Percentiles rank a stretch among this genome's conserved stretches.
phyloP scores from a whole-genome alignment of 2,113 vertebrate genomes.

The Crotalus tigris region DNA sequence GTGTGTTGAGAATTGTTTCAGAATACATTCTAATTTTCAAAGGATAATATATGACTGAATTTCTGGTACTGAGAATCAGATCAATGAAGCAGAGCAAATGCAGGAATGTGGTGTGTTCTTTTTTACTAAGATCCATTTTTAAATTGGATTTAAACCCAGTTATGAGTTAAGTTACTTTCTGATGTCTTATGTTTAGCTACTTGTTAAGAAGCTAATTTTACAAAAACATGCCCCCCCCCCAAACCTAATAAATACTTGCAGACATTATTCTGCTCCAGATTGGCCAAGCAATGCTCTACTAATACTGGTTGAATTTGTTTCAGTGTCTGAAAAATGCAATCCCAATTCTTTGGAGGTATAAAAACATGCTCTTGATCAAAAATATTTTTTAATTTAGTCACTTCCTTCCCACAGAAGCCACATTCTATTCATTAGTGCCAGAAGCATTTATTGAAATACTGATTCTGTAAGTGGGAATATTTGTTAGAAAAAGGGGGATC shows the following conservation, averaged over 20 bases:
- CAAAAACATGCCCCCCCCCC: constrained; percentile 4
- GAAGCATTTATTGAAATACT: not conserved
- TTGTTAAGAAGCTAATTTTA: constrained; percentile 16
- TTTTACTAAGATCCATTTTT: not conserved
- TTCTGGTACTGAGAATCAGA: not conserved
- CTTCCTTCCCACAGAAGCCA: not conserved
- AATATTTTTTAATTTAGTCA: not conserved
- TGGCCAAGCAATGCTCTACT: not conserved
- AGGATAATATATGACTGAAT: not conserved
- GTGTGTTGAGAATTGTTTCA: not conserved
- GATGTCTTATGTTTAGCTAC: not conserved
- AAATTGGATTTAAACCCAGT: not conserved
- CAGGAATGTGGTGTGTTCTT: not conserved
- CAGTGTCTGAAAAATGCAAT: not conserved
- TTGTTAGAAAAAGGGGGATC: constrained; percentile 15
- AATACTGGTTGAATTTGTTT: constrained; percentile 12
- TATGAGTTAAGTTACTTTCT: not conserved
- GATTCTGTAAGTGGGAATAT: constrained; percentile 2
- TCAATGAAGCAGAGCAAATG: not conserved
- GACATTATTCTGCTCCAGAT: not conserved
- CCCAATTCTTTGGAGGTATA: not conserved
- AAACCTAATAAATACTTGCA: constrained; percentile 11
- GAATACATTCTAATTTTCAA: not conserved
- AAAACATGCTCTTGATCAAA: not conserved
- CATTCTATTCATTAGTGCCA: not conserved